Base-by-base conservation (phyloP, 2,113 vertebrate species). In the Noctilio leporinus region DNA sequence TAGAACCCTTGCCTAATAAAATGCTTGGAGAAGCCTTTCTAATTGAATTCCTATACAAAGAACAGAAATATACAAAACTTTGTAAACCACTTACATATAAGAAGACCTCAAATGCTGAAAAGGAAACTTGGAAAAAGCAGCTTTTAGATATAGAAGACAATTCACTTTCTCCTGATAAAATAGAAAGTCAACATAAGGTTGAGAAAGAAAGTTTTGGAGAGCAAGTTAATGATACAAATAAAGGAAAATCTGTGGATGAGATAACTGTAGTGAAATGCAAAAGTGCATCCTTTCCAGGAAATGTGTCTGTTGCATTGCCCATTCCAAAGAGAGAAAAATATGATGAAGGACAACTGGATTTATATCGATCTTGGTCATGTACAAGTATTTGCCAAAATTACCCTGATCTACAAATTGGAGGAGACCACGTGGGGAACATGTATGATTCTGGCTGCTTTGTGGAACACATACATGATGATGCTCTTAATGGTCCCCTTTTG, bases 331-430 rank as follows among this genome's bases (percentile, higher is more conserved):
- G 88, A 86, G 97, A 93, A 12, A 73, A 43, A 3, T 53, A 15
- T 19, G 7, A 67, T 11, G 93, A 96, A 67, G 87, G 38, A 0
- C 16, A 95, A 28, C 2, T 97, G 81, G 98, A 99, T 93, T 91
- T 98, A 69, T 98, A 98, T 55, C 88, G 67, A 22, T 98, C 98
- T 75, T 98, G 98, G 91, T 98, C 98, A 0, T 97, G 96, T 92
- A 96, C 94, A 84, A 99, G 98, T 96, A 98, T 99, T 78, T 98
- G 98, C 91, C 97, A 98, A 6, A 97, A 99, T 89, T 99, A 99
- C 9, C 99, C 99, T 2, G 98, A 99, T 86, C 94, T 99, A 12
- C 98, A 98, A 33, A 98, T 99, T 1, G 97, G 97, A 69, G 98
- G 98, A 7, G 98, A 98, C 73, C 97, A 38, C 0, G 91, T 99